These are phyloP conservation scores for Salvelinus sp. DNA, from an alignment of 2,113 vertebrate species.

Conservation along the genomic window DNA sequence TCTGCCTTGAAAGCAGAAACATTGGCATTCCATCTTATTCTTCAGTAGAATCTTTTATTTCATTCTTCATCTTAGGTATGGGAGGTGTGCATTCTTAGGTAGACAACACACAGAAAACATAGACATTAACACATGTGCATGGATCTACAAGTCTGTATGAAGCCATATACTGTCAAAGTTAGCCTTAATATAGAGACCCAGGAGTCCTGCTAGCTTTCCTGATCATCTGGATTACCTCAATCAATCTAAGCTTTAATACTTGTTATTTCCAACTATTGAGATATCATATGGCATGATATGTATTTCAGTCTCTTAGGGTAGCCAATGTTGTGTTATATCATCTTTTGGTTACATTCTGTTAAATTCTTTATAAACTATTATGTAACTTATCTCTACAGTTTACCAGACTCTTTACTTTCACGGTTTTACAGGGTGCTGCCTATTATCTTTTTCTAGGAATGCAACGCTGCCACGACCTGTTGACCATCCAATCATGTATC, in stretches of 20 bases:
- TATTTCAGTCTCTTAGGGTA: not conserved
- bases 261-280: conserved; percentile 6
- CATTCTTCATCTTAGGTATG: too few species aligned
- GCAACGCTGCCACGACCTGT: not conserved
- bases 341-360: not conserved
- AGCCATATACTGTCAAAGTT: conserved; percentile 52
- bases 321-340: not conserved
- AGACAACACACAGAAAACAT: conserved; percentile 9
- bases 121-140: conserved; percentile 11
- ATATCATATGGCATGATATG: not conserved
- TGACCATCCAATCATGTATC: not conserved
- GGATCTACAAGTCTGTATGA: conserved; percentile 2
- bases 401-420: not conserved
- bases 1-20: conserved; percentile 15
- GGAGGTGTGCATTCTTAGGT: too few species aligned
- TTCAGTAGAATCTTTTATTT: too few species aligned
- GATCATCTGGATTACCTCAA: conserved; percentile 42
- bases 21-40: not conserved
- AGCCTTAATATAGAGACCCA: conserved; percentile 49
- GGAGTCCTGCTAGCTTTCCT: conserved; percentile 34
- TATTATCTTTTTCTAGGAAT: not conserved
- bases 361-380: not conserved
- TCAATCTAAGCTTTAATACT: conserved; percentile 40
- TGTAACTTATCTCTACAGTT: not conserved
- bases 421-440: conserved; percentile 3